Conservation (phyloP, 2,113 vertebrate species). For the Pelusios castaneus region DNA sequence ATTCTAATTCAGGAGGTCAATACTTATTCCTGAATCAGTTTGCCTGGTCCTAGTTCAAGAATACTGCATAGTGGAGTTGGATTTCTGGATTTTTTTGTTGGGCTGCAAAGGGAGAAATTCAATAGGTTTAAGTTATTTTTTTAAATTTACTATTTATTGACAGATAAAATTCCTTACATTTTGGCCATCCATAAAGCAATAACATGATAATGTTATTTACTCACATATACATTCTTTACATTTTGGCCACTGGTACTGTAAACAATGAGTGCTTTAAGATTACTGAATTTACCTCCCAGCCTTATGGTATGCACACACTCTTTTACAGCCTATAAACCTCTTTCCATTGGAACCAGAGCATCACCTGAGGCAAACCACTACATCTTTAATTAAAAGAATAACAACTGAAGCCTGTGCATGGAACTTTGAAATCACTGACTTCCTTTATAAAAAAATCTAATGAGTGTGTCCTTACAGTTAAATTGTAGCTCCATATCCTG, state of each 20-base stretch:
- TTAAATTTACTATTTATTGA: background rate
- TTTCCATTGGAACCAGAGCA: background rate
- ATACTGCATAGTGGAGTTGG: background rate
- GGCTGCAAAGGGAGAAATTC: background rate
- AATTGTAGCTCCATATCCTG: background rate
- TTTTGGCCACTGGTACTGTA: rapidly evolving
- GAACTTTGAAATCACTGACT: background rate
- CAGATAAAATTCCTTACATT: background rate
- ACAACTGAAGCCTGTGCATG: background rate
- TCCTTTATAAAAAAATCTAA: background rate
- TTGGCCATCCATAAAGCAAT: background rate
- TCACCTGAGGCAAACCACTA: background rate
- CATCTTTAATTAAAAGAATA: background rate
- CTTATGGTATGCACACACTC: background rate
- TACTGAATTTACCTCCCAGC: background rate
- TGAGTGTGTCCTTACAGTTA: background rate
- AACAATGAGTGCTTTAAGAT: rapidly evolving
- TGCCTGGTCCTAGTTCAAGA: no score
- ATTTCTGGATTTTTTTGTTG: background rate
- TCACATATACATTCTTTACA: background rate
- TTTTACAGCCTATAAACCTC: background rate
- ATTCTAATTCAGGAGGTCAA: background rate
- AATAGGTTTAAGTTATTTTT: background rate
- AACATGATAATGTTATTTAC: background rate
- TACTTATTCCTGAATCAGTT: background rate